Evolutionary conservation across 2,113 vertebrate species (phyloP).

Genomic region (Spilogale gracilis): DNA sequence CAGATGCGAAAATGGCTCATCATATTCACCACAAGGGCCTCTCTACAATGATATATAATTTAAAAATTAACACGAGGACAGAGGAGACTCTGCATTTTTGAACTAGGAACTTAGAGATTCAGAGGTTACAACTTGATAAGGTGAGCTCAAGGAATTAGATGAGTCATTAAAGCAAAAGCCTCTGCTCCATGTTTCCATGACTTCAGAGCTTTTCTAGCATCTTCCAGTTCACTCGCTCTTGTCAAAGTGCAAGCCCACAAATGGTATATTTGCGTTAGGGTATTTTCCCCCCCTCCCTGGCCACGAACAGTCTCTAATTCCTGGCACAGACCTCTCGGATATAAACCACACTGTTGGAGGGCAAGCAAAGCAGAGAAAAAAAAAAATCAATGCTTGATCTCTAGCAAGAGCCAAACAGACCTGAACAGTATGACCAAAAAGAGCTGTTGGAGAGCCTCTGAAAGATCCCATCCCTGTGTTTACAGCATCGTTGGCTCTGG

Average conservation of each 20-base stretch:
- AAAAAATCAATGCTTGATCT: slow-evolving; percentile 28
- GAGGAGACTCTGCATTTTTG: slow-evolving; percentile 84
- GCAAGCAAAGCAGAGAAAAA: slow-evolving; percentile 37
- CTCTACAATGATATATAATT: slow-evolving; percentile 88
- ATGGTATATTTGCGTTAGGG: slow-evolving; percentile 72
- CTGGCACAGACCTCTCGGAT: slow-evolving; percentile 41
- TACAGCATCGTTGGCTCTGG: not conserved
- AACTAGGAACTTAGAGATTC: slow-evolving; percentile 84
- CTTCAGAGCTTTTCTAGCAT: slow-evolving; percentile 63
- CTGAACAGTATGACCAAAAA: slow-evolving; percentile 54
- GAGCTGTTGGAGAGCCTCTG: slow-evolving; percentile 61
- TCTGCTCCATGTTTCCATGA: slow-evolving; percentile 73
- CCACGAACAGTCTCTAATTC: not conserved
- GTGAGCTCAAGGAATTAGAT: slow-evolving; percentile 84
- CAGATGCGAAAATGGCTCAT: slow-evolving; percentile 85
- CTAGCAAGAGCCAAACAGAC: slow-evolving; percentile 69
- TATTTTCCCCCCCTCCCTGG: slow-evolving; percentile 71
- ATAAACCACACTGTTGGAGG: slow-evolving; percentile 18
- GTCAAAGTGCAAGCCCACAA: slow-evolving; percentile 82
- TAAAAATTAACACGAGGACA: slow-evolving; percentile 89
- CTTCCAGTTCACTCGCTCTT: slow-evolving; percentile 81
- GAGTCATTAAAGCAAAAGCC: slow-evolving; percentile 84
- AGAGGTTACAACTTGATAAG: slow-evolving; percentile 87
- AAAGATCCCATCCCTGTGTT: slow-evolving; percentile 45
- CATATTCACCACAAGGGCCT: slow-evolving; percentile 83